A percentile compares a stretch with the other conserved stretches of the same genome.
Evolutionary conservation across 2,113 vertebrate genomes (phyloP).

Genomic region (Malaclemys terrapin): DNA sequence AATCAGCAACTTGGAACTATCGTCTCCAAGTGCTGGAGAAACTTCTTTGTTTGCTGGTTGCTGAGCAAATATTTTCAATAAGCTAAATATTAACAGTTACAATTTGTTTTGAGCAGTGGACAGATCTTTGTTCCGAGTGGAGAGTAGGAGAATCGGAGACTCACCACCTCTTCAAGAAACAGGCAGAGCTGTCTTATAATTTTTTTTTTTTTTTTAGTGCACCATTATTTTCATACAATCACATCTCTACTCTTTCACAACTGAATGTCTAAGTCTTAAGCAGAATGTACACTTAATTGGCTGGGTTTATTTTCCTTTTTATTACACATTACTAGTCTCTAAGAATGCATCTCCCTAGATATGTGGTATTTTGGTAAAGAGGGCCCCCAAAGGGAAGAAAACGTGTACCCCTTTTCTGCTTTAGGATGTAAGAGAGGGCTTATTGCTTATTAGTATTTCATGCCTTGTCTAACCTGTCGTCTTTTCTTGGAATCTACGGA

Average conservation of each 20-base stretch:
- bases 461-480: background rate
- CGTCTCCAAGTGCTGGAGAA: background rate
- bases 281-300: background rate
- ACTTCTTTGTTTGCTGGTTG: background rate
- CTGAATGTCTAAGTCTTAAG: background rate
- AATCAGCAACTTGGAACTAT: background rate
- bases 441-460: background rate
- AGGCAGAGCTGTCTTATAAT: background rate
- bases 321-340: background rate
- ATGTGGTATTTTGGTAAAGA: background rate
- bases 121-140: background rate
- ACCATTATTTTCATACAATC: background rate
- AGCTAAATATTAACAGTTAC: constrained; percentile 5
- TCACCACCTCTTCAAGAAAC: background rate
- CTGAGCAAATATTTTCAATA: background rate
- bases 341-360: background rate
- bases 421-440: background rate
- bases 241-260: background rate
- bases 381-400: background rate
- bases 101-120: background rate
- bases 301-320: background rate
- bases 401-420: background rate
- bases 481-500: background rate
- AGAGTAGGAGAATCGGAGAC: background rate
- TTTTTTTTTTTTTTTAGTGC: background rate